These are phyloP conservation scores for Maccullochella peelii DNA, from an alignment of 2,113 vertebrate genomes.

Conservation along the genomic window DNA sequence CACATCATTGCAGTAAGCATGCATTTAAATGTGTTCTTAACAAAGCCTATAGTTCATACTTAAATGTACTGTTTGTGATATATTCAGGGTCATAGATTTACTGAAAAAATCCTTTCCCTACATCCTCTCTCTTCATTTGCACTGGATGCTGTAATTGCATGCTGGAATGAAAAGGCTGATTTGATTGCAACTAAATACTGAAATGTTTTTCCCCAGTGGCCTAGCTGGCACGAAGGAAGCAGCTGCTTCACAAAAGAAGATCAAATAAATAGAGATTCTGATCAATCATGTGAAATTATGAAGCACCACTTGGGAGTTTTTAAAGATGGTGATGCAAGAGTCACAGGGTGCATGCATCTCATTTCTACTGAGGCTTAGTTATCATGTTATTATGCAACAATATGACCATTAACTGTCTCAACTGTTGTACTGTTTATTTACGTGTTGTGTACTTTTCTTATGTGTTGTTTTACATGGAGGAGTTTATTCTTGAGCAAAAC, in stretches of 20 bases:
- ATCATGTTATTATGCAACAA: neutral
- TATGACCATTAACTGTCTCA: neutral
- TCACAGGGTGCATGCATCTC: slow-evolving; percentile 1
- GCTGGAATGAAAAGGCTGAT: slow-evolving; percentile 31
- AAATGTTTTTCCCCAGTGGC: slow-evolving; percentile 28
- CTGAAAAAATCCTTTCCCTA: neutral
- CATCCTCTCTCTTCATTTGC: neutral
- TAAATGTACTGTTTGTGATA: neutral
- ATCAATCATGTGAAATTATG: neutral
- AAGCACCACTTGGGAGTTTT: neutral
- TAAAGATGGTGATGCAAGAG: neutral
- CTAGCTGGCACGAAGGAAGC: slow-evolving; percentile 35
- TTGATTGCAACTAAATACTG: slow-evolving; percentile 42
- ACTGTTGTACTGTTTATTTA: neutral
- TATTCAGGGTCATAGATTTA: neutral
- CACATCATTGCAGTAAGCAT: neutral
- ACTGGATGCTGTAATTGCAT: slow-evolving; percentile 19
- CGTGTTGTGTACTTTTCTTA: neutral
- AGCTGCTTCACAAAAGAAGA: slow-evolving; percentile 9
- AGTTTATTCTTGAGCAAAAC: neutral
- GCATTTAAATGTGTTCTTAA: neutral
- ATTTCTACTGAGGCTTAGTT: neutral
- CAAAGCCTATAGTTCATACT: neutral
- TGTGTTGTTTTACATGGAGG: neutral
- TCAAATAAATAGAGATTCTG: neutral